Evolutionary conservation across 53 echinoderm and acorn worm species (phyloP).

Genomic region (Crossaster papposus): DNA sequence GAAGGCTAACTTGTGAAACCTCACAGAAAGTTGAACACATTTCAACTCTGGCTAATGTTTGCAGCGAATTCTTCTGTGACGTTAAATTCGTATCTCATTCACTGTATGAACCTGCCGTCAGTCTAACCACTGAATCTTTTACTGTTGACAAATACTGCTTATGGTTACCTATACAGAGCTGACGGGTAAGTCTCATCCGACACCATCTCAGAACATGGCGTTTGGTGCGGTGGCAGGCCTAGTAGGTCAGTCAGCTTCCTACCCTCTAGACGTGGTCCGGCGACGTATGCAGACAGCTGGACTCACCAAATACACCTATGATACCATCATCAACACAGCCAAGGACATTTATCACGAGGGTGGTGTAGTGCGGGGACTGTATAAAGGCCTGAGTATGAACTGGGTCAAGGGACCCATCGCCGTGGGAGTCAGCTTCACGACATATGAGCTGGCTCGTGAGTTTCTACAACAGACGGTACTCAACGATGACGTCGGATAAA

Average conservation of each 20-base stretch:
- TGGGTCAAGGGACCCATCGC: constrained; percentile 98
- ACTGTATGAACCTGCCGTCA: too few relatives aligned
- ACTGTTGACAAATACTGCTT: too few relatives aligned
- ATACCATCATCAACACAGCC: constrained; percentile 84
- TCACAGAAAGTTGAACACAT: too few relatives aligned
- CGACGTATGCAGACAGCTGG: constrained; percentile 99
- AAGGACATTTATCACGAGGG: constrained; percentile 76
- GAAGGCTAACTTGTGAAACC: too few relatives aligned
- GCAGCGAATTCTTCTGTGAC: too few relatives aligned
- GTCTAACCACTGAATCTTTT: too few relatives aligned
- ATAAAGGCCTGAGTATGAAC: constrained; percentile 98
- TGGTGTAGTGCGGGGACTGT: constrained; percentile 85
- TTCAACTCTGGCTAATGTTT: too few relatives aligned
- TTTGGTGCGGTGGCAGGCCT: constrained; percentile 96
- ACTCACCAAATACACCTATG: constrained; percentile 87
- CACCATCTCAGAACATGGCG: constrained; percentile 73
- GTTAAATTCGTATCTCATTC: too few relatives aligned
- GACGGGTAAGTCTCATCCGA: constrained; percentile 70
- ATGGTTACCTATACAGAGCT: constrained; percentile 73
- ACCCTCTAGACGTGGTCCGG: constrained; percentile 93
- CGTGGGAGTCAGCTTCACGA: constrained; percentile 95
- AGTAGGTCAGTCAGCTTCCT: constrained; percentile 92
- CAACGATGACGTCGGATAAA: constrained; percentile 27
- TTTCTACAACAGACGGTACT: constrained; percentile 20
- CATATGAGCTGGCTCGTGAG: constrained; percentile 70